Conservation (phyloP, 2,888 invertebrate species). For the Yponomeuta malinellus region DNA sequence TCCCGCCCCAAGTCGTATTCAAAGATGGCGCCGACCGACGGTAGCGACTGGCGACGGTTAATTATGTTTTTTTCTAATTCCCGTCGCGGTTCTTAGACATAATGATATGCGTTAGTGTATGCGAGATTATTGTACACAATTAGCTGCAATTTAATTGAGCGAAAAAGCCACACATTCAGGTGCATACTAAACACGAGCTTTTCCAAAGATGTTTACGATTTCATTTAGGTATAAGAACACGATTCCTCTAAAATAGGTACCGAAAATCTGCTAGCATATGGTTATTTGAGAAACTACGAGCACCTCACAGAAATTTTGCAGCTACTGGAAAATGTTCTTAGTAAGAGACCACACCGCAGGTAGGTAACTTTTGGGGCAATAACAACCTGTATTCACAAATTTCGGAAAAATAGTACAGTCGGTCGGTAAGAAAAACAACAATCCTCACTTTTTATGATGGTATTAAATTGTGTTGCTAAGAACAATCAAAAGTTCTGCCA, state of each 20-base stretch:
- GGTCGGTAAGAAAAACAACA: too few species aligned
- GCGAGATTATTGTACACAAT: constrained; percentile 26
- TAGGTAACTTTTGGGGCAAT: not conserved
- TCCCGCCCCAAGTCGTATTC: constrained; percentile 3
- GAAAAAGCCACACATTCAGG: constrained; percentile 18
- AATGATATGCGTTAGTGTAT: constrained; percentile 19
- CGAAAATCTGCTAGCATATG: too few species aligned
- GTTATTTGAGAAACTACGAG: too few species aligned
- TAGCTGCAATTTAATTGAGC: constrained; percentile 23
- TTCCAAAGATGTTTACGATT: too few species aligned
- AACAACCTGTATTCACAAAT: too few species aligned
- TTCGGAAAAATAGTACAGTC: too few species aligned
- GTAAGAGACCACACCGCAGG: not conserved
- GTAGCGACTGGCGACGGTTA: constrained; percentile 10
- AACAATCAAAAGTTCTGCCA: too few species aligned
- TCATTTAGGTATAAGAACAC: too few species aligned
- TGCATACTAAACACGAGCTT: not conserved
- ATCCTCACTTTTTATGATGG: too few species aligned
- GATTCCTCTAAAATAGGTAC: too few species aligned
- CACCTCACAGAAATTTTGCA: not conserved
- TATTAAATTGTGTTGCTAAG: too few species aligned
- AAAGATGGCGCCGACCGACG: constrained; percentile 11
- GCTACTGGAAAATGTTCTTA: too few species aligned
- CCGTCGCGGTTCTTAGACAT: constrained; percentile 15
- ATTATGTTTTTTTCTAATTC: constrained; percentile 11